Conservation (phyloP, 2,797 vertebrate genomes). For the Alcedo quadribrachys region DNA sequence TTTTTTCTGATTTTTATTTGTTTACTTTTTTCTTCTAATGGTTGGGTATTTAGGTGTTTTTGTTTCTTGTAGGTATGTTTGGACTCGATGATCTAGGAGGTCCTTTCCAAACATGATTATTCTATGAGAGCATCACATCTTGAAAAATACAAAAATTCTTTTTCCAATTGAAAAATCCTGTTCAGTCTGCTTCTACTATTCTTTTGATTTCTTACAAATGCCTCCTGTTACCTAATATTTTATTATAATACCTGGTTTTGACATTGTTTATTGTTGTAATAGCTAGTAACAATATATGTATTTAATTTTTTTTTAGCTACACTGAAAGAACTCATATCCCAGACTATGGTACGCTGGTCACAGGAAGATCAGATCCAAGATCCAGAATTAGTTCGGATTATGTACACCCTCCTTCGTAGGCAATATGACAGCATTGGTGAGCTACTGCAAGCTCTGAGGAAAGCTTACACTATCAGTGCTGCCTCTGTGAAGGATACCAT, state of each 20-base stretch:
- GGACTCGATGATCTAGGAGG: too few species aligned
- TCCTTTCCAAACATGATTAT: too few species aligned
- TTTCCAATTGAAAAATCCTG: neutral
- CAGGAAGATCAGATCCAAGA: slow-evolving; percentile 96
- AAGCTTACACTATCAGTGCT: slow-evolving; percentile 95
- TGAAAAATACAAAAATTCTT: neutral
- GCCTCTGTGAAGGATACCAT: slow-evolving; percentile 92
- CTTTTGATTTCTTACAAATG: neutral
- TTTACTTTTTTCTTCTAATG: too few species aligned
- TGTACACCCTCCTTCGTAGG: slow-evolving; percentile 94
- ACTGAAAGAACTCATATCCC: slow-evolving; percentile 94
- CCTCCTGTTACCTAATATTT: neutral
- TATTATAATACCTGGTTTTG: neutral
- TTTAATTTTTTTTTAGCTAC: slow-evolving; percentile 81
- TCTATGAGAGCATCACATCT: neutral
- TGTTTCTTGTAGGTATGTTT: too few species aligned
- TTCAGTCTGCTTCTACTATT: neutral
- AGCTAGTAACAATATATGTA: neutral
- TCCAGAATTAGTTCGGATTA: slow-evolving; percentile 91
- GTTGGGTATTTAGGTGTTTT: too few species aligned
- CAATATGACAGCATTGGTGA: slow-evolving; percentile 98
- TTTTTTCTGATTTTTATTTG: too few species aligned
- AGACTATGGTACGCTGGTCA: slow-evolving; percentile 96
- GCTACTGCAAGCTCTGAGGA: slow-evolving; percentile 91
- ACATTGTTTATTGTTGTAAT: neutral